Evolutionary conservation across 2,888 invertebrate genomes (phyloP), one percentile per base, ranked within the genome.

Genomic region (Heliconius ethilla): DNA sequence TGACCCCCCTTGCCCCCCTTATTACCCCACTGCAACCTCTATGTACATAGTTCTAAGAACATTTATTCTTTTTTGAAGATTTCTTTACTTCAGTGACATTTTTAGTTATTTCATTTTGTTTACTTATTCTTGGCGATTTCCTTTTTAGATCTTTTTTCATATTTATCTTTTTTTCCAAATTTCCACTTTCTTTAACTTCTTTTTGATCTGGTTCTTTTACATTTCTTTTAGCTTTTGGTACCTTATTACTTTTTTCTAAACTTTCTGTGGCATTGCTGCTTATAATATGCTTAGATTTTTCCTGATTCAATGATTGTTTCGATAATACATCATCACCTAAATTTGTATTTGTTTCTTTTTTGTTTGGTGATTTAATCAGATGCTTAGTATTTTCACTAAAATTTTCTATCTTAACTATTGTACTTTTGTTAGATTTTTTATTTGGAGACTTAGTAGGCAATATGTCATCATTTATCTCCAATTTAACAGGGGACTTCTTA

Each of bases 401-500:
- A 63, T 63, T 40, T 63, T 62, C 27, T 25, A 18, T 63, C 15
- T 74, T 40, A 63, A 74, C 9, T 40, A 5, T 37, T 27, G 18
- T 74, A 15, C 25, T 74, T 25, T 62, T 10, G 37, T 18, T 37
- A 27, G 80, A 78, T 66, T 88, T 86, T 7, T 84, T 82, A 40
- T n/a, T 73, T 63, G 40, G 25, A 18, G 63, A 74, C 62, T 63
- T 74, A n/a, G 18, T 37, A 27, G 27, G 18, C 37, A 63, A 27
- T 22, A 45, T 27, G 11, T 63, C 37, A 25, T 63, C 22, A 10
- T 63, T 27, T 74, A 45, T 63, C 37, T 63, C 62, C 25, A 40
- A 15, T 62, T 76, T 76, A 51, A 66, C 66, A 37, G 91, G 91
- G 40, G 91, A 86, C 83, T 89, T 91, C 80, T 89, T 91, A 13